Base-by-base conservation (phyloP, 2,888 invertebrate genomes). In the Caenorhabditis becei region DNA sequence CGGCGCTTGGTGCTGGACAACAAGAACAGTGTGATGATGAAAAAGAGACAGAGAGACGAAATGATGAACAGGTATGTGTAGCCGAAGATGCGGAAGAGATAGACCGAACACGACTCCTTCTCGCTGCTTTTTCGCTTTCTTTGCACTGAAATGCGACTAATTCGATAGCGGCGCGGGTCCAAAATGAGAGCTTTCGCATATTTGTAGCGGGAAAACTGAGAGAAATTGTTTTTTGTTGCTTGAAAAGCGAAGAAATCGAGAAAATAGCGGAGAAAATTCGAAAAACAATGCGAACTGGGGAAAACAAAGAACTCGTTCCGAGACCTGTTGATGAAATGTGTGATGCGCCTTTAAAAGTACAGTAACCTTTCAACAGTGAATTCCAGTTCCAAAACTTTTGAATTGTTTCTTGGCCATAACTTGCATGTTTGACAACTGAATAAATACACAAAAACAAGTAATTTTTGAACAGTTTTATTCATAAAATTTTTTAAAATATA, bases 1-100 rank as follows among this genome's bases (percentile, higher is more conserved):
- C 65, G 51, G 41, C 10, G 5, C 7, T 10, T 35, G 41, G 14
- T 41, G 41, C 32, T 41, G 41, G 41, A 16, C 41, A 41, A 41
- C 10, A 41, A 41, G 41, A 41, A 41, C 41, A 41, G 41, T 41
- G 41, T 41, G 41, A 41, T 10, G 41, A 41, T 16, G 41, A 41
- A 41, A 41, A 41, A 41, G 41, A 41, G 41, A 41, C 41, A 41
- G 8, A 41, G 41, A 41, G 41, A 41, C 8, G 41, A 14, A 5
- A 5, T 10, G 41, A 41, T 41, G 41, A 41, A 41, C 41, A 41
- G 41, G 41, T 41, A 41, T 41, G 41, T 11, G 41, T 5, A 41
- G 41, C 10, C 41, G 41, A 41, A 41, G 41, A 41, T 41, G 41
- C 41, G 41, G 41, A 41, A 41, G 41, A 41, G 41, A 41, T 41